phyloP scores from a whole-genome alignment of 2,888 invertebrate genomes.

The Amphimallon solstitiale region DNA sequence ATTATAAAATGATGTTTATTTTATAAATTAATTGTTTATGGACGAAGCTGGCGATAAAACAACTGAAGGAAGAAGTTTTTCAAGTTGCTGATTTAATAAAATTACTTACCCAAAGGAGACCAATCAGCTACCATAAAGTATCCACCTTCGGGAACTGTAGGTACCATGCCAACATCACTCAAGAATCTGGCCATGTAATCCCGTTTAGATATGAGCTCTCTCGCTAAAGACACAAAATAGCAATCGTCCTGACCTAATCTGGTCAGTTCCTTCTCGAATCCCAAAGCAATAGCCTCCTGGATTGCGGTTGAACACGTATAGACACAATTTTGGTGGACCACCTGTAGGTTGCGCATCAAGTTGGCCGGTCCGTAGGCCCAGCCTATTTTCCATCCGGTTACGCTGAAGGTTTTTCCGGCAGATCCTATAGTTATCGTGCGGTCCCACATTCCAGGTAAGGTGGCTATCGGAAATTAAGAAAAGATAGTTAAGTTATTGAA shows the following conservation, averaged over 20 bases:
- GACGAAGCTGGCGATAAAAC: too few species aligned
- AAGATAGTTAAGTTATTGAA: slow-evolving; percentile 8
- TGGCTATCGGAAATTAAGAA: slow-evolving; percentile 67
- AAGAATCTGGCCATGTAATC: slow-evolving; percentile 82
- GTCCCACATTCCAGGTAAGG: slow-evolving; percentile 97
- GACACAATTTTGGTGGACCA: slow-evolving; percentile 93
- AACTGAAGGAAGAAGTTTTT: too few species aligned
- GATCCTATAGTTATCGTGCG: slow-evolving; percentile 96
- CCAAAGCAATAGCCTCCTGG: slow-evolving; percentile 91
- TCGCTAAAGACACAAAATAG: slow-evolving; percentile 81
- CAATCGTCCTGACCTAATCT: slow-evolving; percentile 79
- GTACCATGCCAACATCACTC: slow-evolving; percentile 83
- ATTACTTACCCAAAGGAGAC: slow-evolving; percentile 74
- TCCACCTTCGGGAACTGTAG: slow-evolving; percentile 94
- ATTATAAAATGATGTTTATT: too few species aligned
- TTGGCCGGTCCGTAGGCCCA: slow-evolving; percentile 94
- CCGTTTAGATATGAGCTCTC: slow-evolving; percentile 80
- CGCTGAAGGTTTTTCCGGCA: slow-evolving; percentile 97
- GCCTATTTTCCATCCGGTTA: slow-evolving; percentile 97
- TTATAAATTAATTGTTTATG: too few species aligned
- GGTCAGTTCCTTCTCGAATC: slow-evolving; percentile 85
- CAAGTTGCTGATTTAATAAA: too few species aligned
- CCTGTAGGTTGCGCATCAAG: slow-evolving; percentile 82
- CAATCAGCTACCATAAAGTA: slow-evolving; percentile 98
- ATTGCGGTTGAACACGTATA: slow-evolving; percentile 92